Base-by-base conservation (phyloP, 2,797 vertebrate species). In the Centropyge bicolor region DNA sequence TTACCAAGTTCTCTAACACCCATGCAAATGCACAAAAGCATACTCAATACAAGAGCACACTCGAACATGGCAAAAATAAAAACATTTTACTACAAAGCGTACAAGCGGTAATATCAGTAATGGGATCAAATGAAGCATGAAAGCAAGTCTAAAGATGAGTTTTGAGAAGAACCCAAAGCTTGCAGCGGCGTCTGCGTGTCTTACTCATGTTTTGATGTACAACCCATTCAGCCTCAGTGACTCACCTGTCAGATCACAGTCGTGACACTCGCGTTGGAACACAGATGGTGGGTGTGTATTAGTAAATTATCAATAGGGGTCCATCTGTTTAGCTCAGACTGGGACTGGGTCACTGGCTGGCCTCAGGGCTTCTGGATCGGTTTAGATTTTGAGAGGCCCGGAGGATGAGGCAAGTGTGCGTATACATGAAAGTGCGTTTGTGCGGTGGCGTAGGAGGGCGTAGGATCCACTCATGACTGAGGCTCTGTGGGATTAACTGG, bases 291-390 rank as follows among this genome's bases (percentile, higher is more conserved):
- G 74, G 74, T 51, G 78, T 73, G 71, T 73, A 57, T 82, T 66
- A 74, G 72, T 93, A 76, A 92, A 93, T 93, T 87, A 92, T 92
- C 86, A 81, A 91, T 84, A 70, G n/a, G 74, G 67, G 66, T 84
- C 91, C 92, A 92, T 94, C 90, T 93, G 92, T 51, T 90, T 20
- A 10, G 51, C 64, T 82, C 70, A 70, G 59, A 81, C 62, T 46
- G 74, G 62, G 68, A 82, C 61, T 81, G 82, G 89, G 88, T 91
- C 91, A 83, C 70, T 22, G 55, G 48, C 51, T 54, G 80, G 89
- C 92, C 84, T 71, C 45, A 1, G 84, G 92, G 72, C 64, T 83
- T 85, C 48, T 84, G 74, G 69, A 78, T 27, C 12, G 40, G 57
- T 80, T 78, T 56, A 55, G 59, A 40, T 55, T 12, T 80, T 31